Percentiles rank a stretch among this genome's conserved stretches.
These are phyloP conservation scores for Melanerpes formicivorus DNA, from an alignment of 2,113 vertebrate genomes.

Conservation along the genomic window DNA sequence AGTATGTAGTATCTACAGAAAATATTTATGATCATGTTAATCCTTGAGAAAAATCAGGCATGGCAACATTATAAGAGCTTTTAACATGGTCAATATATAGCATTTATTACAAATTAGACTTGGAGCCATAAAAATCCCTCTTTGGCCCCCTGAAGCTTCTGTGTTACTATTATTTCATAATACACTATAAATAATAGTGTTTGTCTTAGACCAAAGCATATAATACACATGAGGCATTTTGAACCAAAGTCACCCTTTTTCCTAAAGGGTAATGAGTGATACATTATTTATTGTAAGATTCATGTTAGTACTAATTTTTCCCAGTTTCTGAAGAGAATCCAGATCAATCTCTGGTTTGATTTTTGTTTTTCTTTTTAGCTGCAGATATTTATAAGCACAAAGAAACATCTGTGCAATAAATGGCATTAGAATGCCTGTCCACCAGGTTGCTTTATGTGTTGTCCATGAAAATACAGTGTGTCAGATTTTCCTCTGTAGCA, in stretches of 20 bases:
- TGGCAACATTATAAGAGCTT: neutral
- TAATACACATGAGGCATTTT: neutral
- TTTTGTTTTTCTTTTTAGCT: neutral
- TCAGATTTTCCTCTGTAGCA: neutral
- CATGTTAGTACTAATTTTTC: neutral
- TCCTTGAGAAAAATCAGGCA: neutral
- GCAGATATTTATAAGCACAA: neutral
- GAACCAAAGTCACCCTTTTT: neutral
- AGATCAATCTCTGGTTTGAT: neutral
- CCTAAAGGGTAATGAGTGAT: neutral
- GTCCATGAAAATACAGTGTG: neutral
- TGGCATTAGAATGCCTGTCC: neutral
- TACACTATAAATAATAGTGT: neutral
- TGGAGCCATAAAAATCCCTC: neutral
- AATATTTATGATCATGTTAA: conserved; percentile 5
- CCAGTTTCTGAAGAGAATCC: neutral
- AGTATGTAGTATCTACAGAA: neutral
- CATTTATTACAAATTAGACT: neutral
- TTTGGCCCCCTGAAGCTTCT: neutral
- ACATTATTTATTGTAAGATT: neutral
- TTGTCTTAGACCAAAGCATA: neutral
- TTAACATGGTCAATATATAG: conserved; percentile 9
- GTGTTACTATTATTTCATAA: neutral
- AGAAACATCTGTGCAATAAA: neutral
- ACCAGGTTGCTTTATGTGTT: neutral